Evolutionary conservation across 2,797 vertebrate species (phyloP).

Genomic region (Phalanger gymnotis): DNA sequence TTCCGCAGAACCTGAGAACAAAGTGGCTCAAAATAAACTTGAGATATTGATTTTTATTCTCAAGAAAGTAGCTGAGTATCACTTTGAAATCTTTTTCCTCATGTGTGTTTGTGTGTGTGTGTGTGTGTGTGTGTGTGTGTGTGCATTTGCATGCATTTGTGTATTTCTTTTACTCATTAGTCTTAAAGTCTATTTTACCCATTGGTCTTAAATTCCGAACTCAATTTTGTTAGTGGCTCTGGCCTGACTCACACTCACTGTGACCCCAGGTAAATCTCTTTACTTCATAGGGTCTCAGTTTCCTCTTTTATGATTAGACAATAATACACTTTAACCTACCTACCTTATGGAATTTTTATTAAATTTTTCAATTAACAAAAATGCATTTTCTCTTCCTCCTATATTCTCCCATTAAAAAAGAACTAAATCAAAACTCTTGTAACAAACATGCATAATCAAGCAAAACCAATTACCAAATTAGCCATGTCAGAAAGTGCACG

Average conservation of each 20-base stretch:
- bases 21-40: slow-evolving; percentile 9
- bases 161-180: background rate
- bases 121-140: no score
- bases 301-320: background rate
- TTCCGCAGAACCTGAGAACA: background rate
- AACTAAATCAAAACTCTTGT: background rate
- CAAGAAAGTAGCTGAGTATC: background rate
- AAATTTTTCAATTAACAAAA: background rate
- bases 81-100: background rate
- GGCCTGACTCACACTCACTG: background rate
- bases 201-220: background rate
- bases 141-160: no score
- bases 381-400: background rate
- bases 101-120: background rate
- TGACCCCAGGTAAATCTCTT: background rate
- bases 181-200: background rate
- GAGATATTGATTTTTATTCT: background rate
- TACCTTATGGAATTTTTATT: background rate
- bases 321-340: background rate
- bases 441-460: background rate
- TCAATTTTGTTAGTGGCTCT: background rate
- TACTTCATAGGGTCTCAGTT: background rate
- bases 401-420: background rate
- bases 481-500: background rate
- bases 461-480: background rate